Evolutionary conservation across 2,113 vertebrate species (phyloP).

Genomic region (Serilophus lunatus): DNA sequence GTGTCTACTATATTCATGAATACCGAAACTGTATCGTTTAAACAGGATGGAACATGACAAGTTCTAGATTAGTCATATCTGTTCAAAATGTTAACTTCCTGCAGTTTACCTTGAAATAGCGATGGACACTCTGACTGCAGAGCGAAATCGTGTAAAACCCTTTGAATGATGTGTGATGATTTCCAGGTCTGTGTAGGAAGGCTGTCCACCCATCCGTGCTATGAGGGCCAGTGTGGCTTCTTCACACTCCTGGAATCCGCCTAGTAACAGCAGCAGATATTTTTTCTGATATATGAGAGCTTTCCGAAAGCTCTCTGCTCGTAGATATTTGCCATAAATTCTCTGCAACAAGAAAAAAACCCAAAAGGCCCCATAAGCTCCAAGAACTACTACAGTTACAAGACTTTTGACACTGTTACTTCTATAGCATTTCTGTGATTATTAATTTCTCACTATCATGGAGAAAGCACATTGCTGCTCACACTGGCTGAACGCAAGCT

Average conservation of each 20-base stretch:
- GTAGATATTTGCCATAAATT: slow-evolving; percentile 91
- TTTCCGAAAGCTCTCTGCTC: slow-evolving; percentile 94
- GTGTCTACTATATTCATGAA: background rate
- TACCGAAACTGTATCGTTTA: background rate
- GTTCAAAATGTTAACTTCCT: background rate
- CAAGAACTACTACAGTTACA: background rate
- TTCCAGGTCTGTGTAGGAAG: slow-evolving; percentile 74
- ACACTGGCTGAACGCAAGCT: background rate
- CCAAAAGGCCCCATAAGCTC: background rate
- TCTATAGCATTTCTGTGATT: background rate
- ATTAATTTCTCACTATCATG: background rate
- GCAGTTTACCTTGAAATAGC: slow-evolving; percentile 87
- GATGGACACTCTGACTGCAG: slow-evolving; percentile 87
- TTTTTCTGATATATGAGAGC: slow-evolving; percentile 98
- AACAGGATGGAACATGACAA: background rate
- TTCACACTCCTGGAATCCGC: slow-evolving; percentile 96
- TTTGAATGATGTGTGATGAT: slow-evolving; percentile 72
- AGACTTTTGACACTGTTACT: background rate
- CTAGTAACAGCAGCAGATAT: slow-evolving; percentile 91
- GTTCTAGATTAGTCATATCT: background rate
- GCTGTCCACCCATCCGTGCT: slow-evolving; percentile 86
- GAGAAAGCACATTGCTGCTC: background rate
- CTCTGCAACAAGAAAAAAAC: slow-evolving; percentile 71
- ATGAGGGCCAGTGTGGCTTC: slow-evolving; percentile 90
- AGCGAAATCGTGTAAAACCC: slow-evolving; percentile 88